Evolutionary conservation across 2,797 vertebrate genomes (phyloP).

Genomic region (Antennarius maculatus): DNA sequence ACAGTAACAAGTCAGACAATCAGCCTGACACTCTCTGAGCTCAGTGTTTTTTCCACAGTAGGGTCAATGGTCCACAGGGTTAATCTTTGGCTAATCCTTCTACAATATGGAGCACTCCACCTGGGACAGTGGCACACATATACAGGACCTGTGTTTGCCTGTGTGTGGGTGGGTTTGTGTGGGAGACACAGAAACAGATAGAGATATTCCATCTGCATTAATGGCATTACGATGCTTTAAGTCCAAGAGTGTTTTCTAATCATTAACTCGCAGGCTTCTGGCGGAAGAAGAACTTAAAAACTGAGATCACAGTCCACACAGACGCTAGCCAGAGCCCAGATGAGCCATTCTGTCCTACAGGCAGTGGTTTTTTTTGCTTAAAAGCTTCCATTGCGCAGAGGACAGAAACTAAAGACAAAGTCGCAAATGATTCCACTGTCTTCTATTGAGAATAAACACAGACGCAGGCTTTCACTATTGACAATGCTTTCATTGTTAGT

Average conservation of each 20-base stretch:
- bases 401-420: background rate
- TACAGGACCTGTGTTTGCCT: conserved; percentile 8
- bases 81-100: conserved; percentile 88
- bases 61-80: conserved; percentile 86
- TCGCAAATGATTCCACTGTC: conserved; percentile 4
- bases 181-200: background rate
- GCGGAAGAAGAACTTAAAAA: conserved; percentile 58
- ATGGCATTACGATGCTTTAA: conserved; percentile 39
- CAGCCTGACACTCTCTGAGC: conserved; percentile 56
- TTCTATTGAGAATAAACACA: conserved; percentile 8
- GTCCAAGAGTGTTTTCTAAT: conserved; percentile 56
- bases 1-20: conserved; percentile 46
- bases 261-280: conserved; percentile 61
- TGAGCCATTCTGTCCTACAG: background rate
- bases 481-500: conserved; percentile 47
- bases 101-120: conserved; percentile 76
- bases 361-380: background rate
- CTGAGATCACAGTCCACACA: conserved; percentile 59
- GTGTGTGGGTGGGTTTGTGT: conserved; percentile 13
- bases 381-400: background rate
- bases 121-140: conserved; percentile 60
- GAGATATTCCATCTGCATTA: conserved; percentile 25
- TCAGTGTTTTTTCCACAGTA: conserved; percentile 76
- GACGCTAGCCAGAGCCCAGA: conserved; percentile 31
- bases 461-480: conserved; percentile 26